Conservation (phyloP, 92 coral and sea anemone species). For the Epizoanthus stellaris region DNA sequence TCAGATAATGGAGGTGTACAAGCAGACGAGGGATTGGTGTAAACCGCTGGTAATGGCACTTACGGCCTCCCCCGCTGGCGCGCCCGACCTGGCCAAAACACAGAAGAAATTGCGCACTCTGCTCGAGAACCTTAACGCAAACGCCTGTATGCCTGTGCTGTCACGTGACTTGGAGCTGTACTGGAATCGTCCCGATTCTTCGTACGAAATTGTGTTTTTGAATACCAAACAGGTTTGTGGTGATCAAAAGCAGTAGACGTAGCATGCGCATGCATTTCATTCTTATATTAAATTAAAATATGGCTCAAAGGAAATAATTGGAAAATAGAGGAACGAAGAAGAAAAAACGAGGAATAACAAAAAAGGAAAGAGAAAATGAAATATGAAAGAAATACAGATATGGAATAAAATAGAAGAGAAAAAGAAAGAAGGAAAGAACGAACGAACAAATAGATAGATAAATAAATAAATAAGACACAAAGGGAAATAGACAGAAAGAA, state of each 20-base stretch:
- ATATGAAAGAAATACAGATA: background rate
- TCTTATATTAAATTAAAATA: background rate
- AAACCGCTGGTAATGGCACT: constrained; percentile 90
- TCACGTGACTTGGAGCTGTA: constrained; percentile 68
- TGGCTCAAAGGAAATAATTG: background rate
- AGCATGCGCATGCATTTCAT: background rate
- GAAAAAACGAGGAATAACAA: background rate
- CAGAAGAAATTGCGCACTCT: constrained; percentile 51
- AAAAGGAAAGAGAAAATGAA: background rate
- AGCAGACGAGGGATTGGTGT: constrained; percentile 46
- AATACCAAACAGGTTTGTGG: constrained; percentile 31
- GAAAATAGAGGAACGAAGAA: background rate
- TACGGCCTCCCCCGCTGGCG: constrained; percentile 94
- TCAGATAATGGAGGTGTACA: constrained; percentile 78
- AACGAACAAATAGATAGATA: too few species aligned
- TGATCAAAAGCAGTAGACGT: background rate
- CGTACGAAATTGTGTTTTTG: constrained; percentile 58
- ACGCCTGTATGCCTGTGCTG: constrained; percentile 73
- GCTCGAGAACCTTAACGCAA: constrained; percentile 67
- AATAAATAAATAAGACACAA: background rate
- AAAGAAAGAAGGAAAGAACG: background rate
- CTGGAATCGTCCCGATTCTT: constrained; percentile 80
- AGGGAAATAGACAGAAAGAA: background rate
- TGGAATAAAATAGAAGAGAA: background rate
- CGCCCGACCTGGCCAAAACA: constrained; percentile 55